Evolutionary conservation across 2,113 vertebrate genomes (phyloP).

Genomic region (Aldabrachelys gigantea): DNA sequence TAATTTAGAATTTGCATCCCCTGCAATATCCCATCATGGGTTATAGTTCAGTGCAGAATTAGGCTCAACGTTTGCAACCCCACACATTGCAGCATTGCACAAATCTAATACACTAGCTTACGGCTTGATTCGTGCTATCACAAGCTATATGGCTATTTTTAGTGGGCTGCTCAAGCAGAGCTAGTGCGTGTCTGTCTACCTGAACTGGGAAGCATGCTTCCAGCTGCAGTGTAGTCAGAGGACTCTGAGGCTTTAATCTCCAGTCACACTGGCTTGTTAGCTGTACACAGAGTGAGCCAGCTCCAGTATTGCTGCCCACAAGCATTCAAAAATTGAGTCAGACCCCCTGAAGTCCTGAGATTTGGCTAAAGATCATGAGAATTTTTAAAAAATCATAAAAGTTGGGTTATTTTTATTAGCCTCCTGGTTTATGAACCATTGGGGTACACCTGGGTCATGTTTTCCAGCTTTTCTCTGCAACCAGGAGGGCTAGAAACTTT

Average conservation of each 20-base stretch:
- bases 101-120: not conserved
- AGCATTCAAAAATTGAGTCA: not conserved
- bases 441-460: not conserved
- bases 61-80: not conserved
- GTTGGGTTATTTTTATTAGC: not conserved
- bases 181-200: not conserved
- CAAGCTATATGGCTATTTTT: not conserved
- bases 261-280: not conserved
- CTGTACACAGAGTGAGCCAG: not conserved
- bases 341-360: not conserved
- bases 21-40: not conserved
- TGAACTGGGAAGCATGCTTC: not conserved
- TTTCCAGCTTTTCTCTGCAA: not conserved
- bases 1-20: not conserved
- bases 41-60: not conserved
- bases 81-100: too few species aligned
- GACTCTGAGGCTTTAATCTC: not conserved
- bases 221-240: not conserved
- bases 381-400: not conserved
- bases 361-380: not conserved
- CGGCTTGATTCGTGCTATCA: not conserved
- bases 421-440: not conserved
- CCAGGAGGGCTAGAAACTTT: not conserved
- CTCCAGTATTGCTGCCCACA: not conserved
- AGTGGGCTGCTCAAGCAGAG: not conserved